Conservation (phyloP, 2,888 invertebrate genomes). For the Pseudococcus viburni region DNA sequence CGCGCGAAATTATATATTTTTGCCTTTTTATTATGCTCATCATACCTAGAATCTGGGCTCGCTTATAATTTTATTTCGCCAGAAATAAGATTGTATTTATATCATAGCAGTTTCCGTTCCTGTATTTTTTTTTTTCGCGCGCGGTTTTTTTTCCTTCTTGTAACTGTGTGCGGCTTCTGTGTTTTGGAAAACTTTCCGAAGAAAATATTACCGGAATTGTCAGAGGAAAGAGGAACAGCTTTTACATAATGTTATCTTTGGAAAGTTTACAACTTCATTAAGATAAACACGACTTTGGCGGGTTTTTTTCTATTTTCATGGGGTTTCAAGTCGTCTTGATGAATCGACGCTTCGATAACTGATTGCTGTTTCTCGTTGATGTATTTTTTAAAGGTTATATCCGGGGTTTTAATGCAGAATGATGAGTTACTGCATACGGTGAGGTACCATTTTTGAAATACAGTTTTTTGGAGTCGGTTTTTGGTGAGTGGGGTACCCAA, state of each 20-base stretch:
- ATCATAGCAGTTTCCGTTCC: slow-evolving; percentile 35
- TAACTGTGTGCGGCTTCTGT: slow-evolving; percentile 8
- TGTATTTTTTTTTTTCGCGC: slow-evolving; percentile 30
- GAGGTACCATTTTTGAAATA: no score
- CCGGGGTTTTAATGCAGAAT: no score
- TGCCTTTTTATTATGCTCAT: slow-evolving; percentile 58
- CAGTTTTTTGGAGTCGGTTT: no score
- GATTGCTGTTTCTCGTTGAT: background rate
- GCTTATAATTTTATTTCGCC: slow-evolving; percentile 57
- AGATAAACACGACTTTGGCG: slow-evolving; percentile 25
- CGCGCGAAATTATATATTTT: slow-evolving; percentile 56
- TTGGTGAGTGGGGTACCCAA: no score
- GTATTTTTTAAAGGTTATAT: background rate
- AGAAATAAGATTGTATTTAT: slow-evolving; percentile 58
- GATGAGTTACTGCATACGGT: no score
- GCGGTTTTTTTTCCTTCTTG: background rate
- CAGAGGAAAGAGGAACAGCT: slow-evolving; percentile 48
- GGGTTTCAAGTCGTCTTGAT: background rate
- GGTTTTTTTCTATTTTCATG: background rate
- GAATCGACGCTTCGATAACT: slow-evolving; percentile 16
- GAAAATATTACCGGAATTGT: slow-evolving; percentile 48
- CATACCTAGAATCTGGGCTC: slow-evolving; percentile 56
- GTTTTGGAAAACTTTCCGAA: slow-evolving; percentile 33
- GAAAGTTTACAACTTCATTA: slow-evolving; percentile 57
- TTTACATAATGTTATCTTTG: slow-evolving; percentile 56